A percentile compares a stretch with the other conserved stretches of the same genome.
These are phyloP conservation scores for Urophycis tenuis DNA, from an alignment of 2,797 vertebrate species.

Conservation along the genomic window DNA sequence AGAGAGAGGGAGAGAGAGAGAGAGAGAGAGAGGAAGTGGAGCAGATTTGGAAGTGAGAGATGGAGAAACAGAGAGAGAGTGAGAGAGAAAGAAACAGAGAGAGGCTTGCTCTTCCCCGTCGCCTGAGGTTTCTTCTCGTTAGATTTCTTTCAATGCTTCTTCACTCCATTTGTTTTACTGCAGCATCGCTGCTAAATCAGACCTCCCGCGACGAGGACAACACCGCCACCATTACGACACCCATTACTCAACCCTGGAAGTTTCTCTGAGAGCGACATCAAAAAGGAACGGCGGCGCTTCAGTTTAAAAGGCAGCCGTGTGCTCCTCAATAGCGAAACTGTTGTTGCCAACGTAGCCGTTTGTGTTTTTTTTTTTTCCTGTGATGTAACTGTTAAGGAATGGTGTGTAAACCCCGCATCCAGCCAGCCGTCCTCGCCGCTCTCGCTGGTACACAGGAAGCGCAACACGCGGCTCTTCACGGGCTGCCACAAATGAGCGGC, in stretches of 20 bases:
- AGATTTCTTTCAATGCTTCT: not conserved
- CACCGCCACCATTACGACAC: not conserved
- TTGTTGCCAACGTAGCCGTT: too few species aligned
- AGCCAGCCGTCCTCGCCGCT: not conserved
- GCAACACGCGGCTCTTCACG: not conserved
- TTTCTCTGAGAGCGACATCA: not conserved
- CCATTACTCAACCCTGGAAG: not conserved
- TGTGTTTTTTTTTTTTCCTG: not conserved
- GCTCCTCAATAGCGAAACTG: too few species aligned
- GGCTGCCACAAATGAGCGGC: not conserved
- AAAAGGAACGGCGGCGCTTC: not conserved
- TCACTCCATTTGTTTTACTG: constrained; percentile 9
- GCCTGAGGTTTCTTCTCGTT: constrained; percentile 1
- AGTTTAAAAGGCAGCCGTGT: not conserved
- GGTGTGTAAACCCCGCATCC: not conserved
- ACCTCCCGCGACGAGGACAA: not conserved
- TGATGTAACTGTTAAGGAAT: not conserved
- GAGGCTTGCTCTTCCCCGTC: too few species aligned
- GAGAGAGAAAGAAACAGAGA: not conserved
- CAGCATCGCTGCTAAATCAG: not conserved
- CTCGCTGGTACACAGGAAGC: not conserved
- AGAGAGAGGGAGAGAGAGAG: not conserved
- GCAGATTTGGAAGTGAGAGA: not conserved
- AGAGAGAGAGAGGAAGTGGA: not conserved
- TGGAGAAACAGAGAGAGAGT: not conserved